Base-by-base conservation (phyloP, 2,113 vertebrate species). In the Sinocyclocheilus grahami region DNA sequence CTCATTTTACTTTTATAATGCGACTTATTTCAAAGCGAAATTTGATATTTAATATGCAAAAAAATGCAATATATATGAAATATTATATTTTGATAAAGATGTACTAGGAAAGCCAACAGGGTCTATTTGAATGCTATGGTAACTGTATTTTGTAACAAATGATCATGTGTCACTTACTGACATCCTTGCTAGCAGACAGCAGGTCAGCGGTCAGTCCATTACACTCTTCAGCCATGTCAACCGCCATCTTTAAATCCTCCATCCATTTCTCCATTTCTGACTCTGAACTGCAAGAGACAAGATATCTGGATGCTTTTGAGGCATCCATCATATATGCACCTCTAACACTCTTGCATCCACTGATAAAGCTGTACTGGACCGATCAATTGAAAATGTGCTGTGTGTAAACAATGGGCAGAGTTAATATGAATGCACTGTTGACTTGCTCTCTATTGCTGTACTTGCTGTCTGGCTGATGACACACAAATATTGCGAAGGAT, bases 221-320 rank as follows among this genome's bases (percentile, higher is more conserved):
- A 92, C 93, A 96, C 88, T 96, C 95, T 91, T 98, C 97, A 0
- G 96, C 95, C 91, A 95, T 91, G 86, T 97, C 97, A 74, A 98
- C 96, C 1, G 97, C 98, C 95, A 95, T 95, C 90, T 96, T 96
- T 83, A 99, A 94, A 89, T 99, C 98, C 82, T 98, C 97, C 42
- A 96, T 95, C 98, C 98, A 99, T 88, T 97, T 99, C 82, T 97
- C 96, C 97, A 97, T 98, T 91, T 99, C 98, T 4, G 93, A 85
- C 0, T 89, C 90, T 22, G 95, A 96, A 89, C 98, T 99, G 71
- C 0, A 80, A 58, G 63, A 76, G 42, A 75, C 20, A 51, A 51
- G 39, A 76, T 11, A 16, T 2, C 72, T 27, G 42, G 13, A 22
- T 22, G 69, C 5, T 10, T 37, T 37, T 71, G 6, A 37, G 8